Base-by-base conservation (phyloP, 2,797 vertebrate species). In the Pangasius sanitwongsei region DNA sequence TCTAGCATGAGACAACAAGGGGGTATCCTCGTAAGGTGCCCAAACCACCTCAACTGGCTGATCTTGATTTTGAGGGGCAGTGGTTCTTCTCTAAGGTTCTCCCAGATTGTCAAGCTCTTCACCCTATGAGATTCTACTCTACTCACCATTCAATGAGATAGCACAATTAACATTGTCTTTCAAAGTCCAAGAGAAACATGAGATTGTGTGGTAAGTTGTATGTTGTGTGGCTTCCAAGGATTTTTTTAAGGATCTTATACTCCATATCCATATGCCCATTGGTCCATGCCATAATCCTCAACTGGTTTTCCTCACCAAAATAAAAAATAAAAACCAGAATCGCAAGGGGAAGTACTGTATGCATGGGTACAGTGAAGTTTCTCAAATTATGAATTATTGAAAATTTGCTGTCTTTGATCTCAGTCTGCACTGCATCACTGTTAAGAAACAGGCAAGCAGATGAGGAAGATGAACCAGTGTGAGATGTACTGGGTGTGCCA, bases 261-360 rank as follows among this genome's bases (percentile, higher is more conserved):
- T n/a, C 50, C n/a, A 69, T 34, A 16, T 34, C 65, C 65, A 69
- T 5, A 13, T 69, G n/a, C 6, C 15, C 18, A 34, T 34, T 80
- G 16, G 28, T 5, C 55, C 53, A 20, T 23, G 9, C 53, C 31
- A 37, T 59, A 23, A 34, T 57, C 41, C 41, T 9, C 75, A 53
- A 78, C 12, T 78, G 44, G 25, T n/a, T 48, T 78, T 53, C 4
- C 2, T 50, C 3, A 37, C 50, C n/a, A 59, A 48, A 80, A 57
- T 80, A 12, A 23, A 81, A 55, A 81, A 80, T 57, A 11, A 57
- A 80, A 80, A 16, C 53, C 75, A 50, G 15, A 78, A 78, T 78
- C 3, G 8, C 50, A 55, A 31, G 6, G n/a, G 16, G 15, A 28
- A 48, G 3, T 75, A 1, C 2, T 69, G 2, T 37, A 31, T 69